Conservation (phyloP, 2,113 vertebrate species). For the Charina bottae region DNA sequence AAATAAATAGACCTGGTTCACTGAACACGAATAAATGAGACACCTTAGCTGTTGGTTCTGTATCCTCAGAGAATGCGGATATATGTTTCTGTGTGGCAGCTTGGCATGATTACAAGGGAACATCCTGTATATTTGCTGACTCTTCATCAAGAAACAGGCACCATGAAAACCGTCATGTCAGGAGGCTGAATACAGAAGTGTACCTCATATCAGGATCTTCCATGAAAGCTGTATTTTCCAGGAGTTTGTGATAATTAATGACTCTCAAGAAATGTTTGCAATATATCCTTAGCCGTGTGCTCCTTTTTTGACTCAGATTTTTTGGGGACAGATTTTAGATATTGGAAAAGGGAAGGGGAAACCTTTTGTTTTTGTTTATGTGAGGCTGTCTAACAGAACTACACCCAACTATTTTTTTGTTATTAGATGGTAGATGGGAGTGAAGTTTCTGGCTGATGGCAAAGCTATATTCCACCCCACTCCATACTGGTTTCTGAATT, state of each 20-base stretch:
- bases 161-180: neutral
- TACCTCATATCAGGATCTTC: neutral
- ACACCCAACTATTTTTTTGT: neutral
- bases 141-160: constrained; percentile 36
- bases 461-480: neutral
- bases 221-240: neutral
- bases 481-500: neutral
- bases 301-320: neutral
- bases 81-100: constrained; percentile 39
- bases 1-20: constrained; percentile 59
- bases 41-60: constrained; percentile 24
- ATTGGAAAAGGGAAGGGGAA: neutral
- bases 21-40: constrained; percentile 55
- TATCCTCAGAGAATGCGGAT: constrained; percentile 29
- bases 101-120: constrained; percentile 42
- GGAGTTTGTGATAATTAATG: neutral
- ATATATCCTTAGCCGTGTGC: neutral
- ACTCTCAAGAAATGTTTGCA: neutral
- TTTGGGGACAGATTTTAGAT: neutral
- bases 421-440: neutral
- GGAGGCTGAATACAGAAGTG: constrained; percentile 5
- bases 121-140: constrained; percentile 48
- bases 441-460: neutral
- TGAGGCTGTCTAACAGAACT: neutral
- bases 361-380: too few relatives aligned